Evolutionary conservation across 2,797 vertebrate genomes (phyloP), one percentile per base, ranked within the genome.

Genomic region (Cirrhinus molitorella): DNA sequence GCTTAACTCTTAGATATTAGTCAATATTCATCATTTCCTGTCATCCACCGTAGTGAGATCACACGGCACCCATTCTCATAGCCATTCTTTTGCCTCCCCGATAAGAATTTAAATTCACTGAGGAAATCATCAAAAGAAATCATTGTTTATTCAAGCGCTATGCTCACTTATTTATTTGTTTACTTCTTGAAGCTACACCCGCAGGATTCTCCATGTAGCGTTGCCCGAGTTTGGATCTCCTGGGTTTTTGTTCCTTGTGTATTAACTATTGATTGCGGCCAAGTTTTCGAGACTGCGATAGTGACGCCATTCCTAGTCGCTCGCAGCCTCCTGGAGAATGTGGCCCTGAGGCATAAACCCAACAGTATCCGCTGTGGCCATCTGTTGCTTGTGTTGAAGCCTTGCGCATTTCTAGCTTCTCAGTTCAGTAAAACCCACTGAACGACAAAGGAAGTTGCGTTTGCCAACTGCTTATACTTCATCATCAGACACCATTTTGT

Each of bases 231-330:
- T 85, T 86, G 28, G 43, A 19, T 85, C 82, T 80, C 51, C 25
- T 85, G 87, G 71, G 85, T 78, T 66, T 83, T 70, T 80, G 1
- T 79, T 85, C 16, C 28, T 82, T 70, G 25, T 53, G 49, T 74
- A 81, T 89, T 89, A 89, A 89, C 51, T 89, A 88, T 89, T 87
- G 83, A 93, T 90, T 78, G 34, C 23, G 7, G 63, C 73, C 81
- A 77, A 49, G 73, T 59, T 77, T 76, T 83, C 10, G 45, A 77
- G 63, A 47, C 59, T 28, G 81, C 68, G 37, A 14, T 45, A 47
- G 73, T 40, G 76, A 77, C 80, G 86, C 53, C 77, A 81, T 63
- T 43, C 81, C 71, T 85, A 87, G 84, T 72, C 21, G 34, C 81
- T 90, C 23, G 16, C 73, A 85, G 86, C 82, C 86, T 73, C 51